Conservation (phyloP, 1,140 invertebrate genomes). For the Mizuhopecten yessoensis region DNA sequence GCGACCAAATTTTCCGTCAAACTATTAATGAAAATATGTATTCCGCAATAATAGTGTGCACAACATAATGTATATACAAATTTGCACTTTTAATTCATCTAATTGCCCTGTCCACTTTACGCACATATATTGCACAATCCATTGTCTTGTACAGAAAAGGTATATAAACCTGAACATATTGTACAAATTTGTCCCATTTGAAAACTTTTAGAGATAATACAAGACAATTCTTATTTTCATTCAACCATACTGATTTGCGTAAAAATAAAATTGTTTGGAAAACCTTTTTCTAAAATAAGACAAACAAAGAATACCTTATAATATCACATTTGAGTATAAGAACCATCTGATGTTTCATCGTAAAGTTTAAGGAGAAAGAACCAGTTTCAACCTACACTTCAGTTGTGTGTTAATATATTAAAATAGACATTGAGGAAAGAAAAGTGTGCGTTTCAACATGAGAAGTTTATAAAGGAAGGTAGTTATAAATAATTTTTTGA, state of each 20-base stretch:
- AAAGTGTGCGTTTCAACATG: too few relatives aligned
- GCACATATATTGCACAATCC: background rate
- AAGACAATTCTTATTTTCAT: background rate
- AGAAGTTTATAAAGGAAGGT: too few relatives aligned
- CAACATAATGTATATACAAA: background rate
- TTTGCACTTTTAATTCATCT: background rate
- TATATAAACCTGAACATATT: background rate
- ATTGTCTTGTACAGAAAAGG: background rate
- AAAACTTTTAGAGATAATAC: background rate
- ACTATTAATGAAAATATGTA: too few relatives aligned
- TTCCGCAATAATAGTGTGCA: too few relatives aligned
- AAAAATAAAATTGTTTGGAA: background rate
- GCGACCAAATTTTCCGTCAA: too few relatives aligned
- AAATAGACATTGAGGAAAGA: too few relatives aligned
- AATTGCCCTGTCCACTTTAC: background rate
- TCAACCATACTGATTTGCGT: background rate
- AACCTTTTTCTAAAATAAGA: background rate
- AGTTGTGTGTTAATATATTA: too few relatives aligned
- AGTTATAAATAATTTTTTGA: too few relatives aligned
- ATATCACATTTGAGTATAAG: background rate
- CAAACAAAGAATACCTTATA: background rate
- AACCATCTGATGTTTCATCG: background rate
- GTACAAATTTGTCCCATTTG: background rate
- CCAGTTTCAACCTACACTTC: too few relatives aligned
- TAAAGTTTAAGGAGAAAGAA: background rate